Conservation (phyloP, 2,888 invertebrate genomes). For the Alitta virens region DNA sequence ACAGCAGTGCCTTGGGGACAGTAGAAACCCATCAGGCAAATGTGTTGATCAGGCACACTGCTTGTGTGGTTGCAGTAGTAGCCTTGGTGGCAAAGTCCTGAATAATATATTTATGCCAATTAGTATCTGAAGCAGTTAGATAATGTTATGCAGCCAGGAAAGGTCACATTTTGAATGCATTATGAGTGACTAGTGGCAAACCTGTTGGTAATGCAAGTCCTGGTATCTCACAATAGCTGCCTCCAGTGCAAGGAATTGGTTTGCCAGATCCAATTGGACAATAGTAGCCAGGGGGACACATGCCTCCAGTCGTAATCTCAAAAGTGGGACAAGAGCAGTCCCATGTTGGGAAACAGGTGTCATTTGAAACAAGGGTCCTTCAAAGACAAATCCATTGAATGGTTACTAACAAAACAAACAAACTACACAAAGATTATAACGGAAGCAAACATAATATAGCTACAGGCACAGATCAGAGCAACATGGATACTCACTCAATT, state of each 20-base stretch:
- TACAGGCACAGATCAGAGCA: no score
- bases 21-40: constrained; percentile 48
- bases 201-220: constrained; percentile 47
- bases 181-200: no score
- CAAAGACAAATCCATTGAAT: no score
- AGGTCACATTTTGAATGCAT: no score
- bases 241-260: constrained; percentile 44
- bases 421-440: no score
- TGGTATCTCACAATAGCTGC: constrained; percentile 45
- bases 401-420: no score
- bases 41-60: constrained; percentile 38
- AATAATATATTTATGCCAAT: no score
- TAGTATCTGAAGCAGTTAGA: no score
- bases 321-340: constrained; percentile 51
- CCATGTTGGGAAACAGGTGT: constrained; percentile 50
- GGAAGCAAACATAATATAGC: no score
- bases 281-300: constrained; percentile 47
- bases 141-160: no score
- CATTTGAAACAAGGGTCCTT: constrained; percentile 9
- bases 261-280: constrained; percentile 43
- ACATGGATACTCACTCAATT: neutral
- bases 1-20: constrained; percentile 43
- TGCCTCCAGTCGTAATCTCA: constrained; percentile 42
- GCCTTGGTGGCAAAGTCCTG: constrained; percentile 28
- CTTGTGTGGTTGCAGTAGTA: constrained; percentile 52